Conservation (phyloP, 2,888 invertebrate genomes). For the Sisyra nigra region DNA sequence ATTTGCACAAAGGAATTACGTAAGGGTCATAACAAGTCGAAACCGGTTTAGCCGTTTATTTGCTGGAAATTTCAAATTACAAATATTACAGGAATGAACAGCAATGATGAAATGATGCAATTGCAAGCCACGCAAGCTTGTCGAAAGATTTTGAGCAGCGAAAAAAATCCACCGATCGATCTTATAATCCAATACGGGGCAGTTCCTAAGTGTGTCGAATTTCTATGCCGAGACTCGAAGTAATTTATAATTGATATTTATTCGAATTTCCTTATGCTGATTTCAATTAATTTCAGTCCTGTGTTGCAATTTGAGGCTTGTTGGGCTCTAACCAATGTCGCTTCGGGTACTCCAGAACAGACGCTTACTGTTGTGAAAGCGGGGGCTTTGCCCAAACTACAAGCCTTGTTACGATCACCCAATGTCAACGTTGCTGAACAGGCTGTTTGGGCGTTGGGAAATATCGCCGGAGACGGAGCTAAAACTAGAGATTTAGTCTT, state of each 20-base stretch:
- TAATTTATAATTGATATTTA: slow-evolving; percentile 25
- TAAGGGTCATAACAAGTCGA: slow-evolving; percentile 1
- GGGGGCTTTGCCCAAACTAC: slow-evolving; percentile 74
- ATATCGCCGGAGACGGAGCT: slow-evolving; percentile 86
- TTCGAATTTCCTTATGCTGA: background rate
- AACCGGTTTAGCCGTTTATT: no score
- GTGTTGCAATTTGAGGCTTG: slow-evolving; percentile 87
- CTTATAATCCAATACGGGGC: slow-evolving; percentile 69
- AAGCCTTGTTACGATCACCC: slow-evolving; percentile 50
- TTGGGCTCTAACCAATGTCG: slow-evolving; percentile 96
- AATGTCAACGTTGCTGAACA: slow-evolving; percentile 68
- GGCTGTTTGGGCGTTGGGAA: slow-evolving; percentile 95
- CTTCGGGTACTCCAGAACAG: slow-evolving; percentile 85
- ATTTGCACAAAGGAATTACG: background rate
- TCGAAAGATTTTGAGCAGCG: slow-evolving; percentile 73
- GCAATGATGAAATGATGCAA: slow-evolving; percentile 41
- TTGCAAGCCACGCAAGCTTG: slow-evolving; percentile 65
- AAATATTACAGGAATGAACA: slow-evolving; percentile 40
- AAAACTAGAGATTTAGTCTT: slow-evolving; percentile 70
- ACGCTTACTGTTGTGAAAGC: slow-evolving; percentile 73
- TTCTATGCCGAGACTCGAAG: slow-evolving; percentile 55
- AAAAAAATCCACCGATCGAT: slow-evolving; percentile 83
- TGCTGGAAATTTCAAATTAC: slow-evolving; percentile 5
- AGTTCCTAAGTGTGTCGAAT: slow-evolving; percentile 66
- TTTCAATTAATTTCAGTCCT: slow-evolving; percentile 32